phyloP scores from a whole-genome alignment of 2,113 vertebrate species.

The Colaptes auratus region DNA sequence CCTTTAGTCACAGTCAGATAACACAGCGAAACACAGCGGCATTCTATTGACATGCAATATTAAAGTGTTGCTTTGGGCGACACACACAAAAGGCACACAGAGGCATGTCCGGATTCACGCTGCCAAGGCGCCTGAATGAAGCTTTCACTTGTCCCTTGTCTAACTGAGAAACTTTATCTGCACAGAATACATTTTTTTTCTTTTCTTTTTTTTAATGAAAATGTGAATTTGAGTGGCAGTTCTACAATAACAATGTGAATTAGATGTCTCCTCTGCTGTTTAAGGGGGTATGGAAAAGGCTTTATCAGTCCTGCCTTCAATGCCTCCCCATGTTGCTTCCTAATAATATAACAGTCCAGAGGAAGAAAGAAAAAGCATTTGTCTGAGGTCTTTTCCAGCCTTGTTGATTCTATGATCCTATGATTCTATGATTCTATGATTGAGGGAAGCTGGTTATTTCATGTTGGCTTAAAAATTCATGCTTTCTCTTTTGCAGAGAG shows the following conservation, averaged over 20 bases:
- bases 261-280: background rate
- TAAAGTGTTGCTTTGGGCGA: background rate
- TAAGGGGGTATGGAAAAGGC: background rate
- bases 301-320: background rate
- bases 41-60: background rate
- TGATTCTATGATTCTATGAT: background rate
- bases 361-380: background rate
- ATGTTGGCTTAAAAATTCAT: background rate
- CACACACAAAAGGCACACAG: background rate
- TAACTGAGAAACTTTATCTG: background rate
- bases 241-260: accelerated
- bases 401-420: too few species aligned
- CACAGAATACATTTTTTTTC: background rate
- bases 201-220: background rate
- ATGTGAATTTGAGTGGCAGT: background rate
- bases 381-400: background rate
- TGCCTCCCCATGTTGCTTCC: background rate
- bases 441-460: background rate
- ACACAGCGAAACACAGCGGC: background rate
- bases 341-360: background rate
- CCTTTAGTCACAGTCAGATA: background rate
- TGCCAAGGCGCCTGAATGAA: background rate
- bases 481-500: background rate
- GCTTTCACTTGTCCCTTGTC: background rate
- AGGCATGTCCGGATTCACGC: background rate